Percentiles rank a stretch among this genome's conserved stretches.
Conservation (phyloP, 2,888 invertebrate species). For the Gasteruption jaculator region DNA sequence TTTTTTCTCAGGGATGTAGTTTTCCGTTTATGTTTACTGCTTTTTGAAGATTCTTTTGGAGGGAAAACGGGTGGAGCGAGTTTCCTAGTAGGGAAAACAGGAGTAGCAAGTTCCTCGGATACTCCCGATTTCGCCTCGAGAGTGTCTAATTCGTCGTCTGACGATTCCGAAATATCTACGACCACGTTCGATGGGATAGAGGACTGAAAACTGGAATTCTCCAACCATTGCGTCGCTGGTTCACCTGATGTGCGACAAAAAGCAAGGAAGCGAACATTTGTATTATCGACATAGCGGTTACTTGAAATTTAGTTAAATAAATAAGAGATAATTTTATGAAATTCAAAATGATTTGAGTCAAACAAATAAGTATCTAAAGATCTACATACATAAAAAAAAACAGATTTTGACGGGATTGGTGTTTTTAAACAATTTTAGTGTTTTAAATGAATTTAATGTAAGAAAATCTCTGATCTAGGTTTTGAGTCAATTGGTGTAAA, state of each 20-base stretch:
- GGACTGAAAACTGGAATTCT: slow-evolving; percentile 51
- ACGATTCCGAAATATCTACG: slow-evolving; percentile 29
- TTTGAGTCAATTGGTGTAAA: too few species aligned
- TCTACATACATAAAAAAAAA: slow-evolving; percentile 3
- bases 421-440: too few species aligned
- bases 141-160: slow-evolving; percentile 34
- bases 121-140: slow-evolving; percentile 17
- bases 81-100: slow-evolving; percentile 7
- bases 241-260: too few species aligned
- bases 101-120: slow-evolving; percentile 11
- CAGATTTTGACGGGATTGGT: background rate
- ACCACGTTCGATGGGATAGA: slow-evolving; percentile 25
- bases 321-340: slow-evolving; percentile 7
- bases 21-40: slow-evolving; percentile 36
- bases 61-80: slow-evolving; percentile 11
- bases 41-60: slow-evolving; percentile 20
- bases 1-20: slow-evolving; percentile 20
- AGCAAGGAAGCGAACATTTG: too few species aligned
- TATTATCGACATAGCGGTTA: too few species aligned
- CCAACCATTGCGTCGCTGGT: slow-evolving; percentile 29
- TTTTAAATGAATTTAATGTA: too few species aligned
- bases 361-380: background rate
- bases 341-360: background rate
- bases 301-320: slow-evolving; percentile 21
- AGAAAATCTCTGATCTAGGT: too few species aligned